These are phyloP conservation scores for Rhabdomys pumilio DNA, from an alignment of 2,797 vertebrate genomes.

Conservation along the genomic window DNA sequence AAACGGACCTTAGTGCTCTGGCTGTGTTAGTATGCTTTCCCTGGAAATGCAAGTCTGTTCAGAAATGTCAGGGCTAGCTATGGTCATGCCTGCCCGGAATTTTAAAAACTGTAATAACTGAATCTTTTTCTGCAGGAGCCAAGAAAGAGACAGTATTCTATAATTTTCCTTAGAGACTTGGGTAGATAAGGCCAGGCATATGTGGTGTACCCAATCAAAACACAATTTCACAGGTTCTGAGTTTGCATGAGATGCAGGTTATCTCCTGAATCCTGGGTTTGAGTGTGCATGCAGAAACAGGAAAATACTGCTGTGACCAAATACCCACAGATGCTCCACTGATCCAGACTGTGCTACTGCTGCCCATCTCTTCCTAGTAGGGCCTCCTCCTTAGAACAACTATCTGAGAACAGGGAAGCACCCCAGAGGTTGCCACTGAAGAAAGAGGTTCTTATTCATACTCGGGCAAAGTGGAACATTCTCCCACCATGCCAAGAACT, in stretches of 20 bases:
- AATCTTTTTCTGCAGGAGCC: constrained; percentile 78
- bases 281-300: constrained; percentile 56
- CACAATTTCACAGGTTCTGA: constrained; percentile 85
- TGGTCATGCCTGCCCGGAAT: constrained; percentile 86
- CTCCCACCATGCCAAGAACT: neutral
- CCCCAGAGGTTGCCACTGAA: neutral
- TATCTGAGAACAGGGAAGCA: neutral
- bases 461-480: neutral
- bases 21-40: constrained; percentile 71
- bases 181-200: constrained; percentile 80
- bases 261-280: constrained; percentile 78
- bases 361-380: neutral
- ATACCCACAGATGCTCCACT: neutral
- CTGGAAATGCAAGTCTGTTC: constrained; percentile 78
- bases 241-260: constrained; percentile 76
- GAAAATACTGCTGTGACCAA: neutral
- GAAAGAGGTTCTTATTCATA: neutral
- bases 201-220: constrained; percentile 85
- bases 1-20: constrained; percentile 49
- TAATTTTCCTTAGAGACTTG: constrained; percentile 83
- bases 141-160: constrained; percentile 76
- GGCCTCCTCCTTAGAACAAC: neutral
- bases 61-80: constrained; percentile 85
- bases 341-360: neutral
- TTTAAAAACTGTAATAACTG: constrained; percentile 86